Evolutionary conservation across 1,140 invertebrate species (phyloP), one percentile per base, ranked within the genome.

Genomic region (Dinoponera quadriceps): DNA sequence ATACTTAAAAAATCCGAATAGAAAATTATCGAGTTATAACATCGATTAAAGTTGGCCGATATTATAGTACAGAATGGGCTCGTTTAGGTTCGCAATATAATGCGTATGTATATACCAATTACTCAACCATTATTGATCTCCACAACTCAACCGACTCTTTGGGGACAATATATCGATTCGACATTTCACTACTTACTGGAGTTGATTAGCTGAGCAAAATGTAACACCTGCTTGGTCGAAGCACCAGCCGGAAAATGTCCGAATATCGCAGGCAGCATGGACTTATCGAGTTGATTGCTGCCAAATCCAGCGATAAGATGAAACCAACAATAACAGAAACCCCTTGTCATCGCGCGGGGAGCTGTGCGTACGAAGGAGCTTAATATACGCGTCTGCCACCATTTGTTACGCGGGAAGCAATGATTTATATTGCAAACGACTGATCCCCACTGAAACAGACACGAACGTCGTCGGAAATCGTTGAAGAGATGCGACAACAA

Each of bases 181-280:
- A 22, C 18, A 14, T 73, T 48, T 48, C 16, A 14, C 51, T 66
- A 83, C n/a, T 87, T 85, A 94, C 93, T 91, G 59, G 92, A 90
- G 27, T 88, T 73, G 87, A 95, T 94, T 29, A 91, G 94, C 89
- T 96, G 96, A 2, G 95, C 94, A 81, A 95, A 96, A 86, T 96
- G 95, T 38, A 96, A 93, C 7, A 98, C 92, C 85, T 96, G 97
- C 82, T 96, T 95, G 0, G 95, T 94, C 0, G 97, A 97, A 1
- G 96, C 95, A 2, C 97, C 97, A 27, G 96, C 96, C 0, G 97
- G 97, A 82, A 96, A 96, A 87, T 97, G 97, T 16, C 95, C 94
- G 33, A 96, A 91, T 85, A 97, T 96, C 0, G 96, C 92, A 5
- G 95, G 94, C 0, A 96, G 65, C 89, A 95, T 94, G 7, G 91